Base-by-base conservation (phyloP, 2,888 invertebrate species). In the Hybos culiciformis region DNA sequence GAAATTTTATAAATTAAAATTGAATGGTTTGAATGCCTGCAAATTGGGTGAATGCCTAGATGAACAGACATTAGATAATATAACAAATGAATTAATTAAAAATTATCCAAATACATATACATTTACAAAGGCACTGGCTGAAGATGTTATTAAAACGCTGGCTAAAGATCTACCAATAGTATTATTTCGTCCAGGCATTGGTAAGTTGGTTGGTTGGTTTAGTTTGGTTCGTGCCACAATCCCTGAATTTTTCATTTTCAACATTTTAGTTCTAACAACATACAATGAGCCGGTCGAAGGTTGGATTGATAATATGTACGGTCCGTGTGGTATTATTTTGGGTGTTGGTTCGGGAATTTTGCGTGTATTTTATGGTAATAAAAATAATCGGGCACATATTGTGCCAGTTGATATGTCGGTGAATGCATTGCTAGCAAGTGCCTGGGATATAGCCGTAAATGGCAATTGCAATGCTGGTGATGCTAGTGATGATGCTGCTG, bases 231-330 rank as follows among this genome's bases (percentile, higher is more conserved):
- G 3, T 26, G 3, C 7, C 9, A 26, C 3, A 26, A 26, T 12
- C 12, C 3, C 12, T 26, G 9, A 26, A 26, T 26, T 12, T n/a
- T n/a, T n/a, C n/a, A n/a, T n/a, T n/a, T n/a, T n/a, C n/a, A n/a
- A n/a, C n/a, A n/a, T n/a, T n/a, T 47, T 54, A 66, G 67, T 67
- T 48, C 58, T 67, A 54, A 66, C 67, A 54, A 67, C 64, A 48
- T 67, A 67, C 55, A 65, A 64, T 54, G 66, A 67, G 51, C 67
- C 67, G 45, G 54, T 65, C 48, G 65, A 67, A 48, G 67, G 67
- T 46, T 67, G 67, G 66, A 67, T 66, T 46, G 67, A 67, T 58
- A 67, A 67, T 57, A 56, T 67, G 51, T 66, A 67, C 53, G 67
- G 67, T 48, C 67, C 67, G 51, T 63, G 66, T 42, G 66, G 66